A percentile compares a stretch with the other conserved stretches of the same genome.
Conservation (phyloP, 2,113 vertebrate species). For the Plecotus auritus region DNA sequence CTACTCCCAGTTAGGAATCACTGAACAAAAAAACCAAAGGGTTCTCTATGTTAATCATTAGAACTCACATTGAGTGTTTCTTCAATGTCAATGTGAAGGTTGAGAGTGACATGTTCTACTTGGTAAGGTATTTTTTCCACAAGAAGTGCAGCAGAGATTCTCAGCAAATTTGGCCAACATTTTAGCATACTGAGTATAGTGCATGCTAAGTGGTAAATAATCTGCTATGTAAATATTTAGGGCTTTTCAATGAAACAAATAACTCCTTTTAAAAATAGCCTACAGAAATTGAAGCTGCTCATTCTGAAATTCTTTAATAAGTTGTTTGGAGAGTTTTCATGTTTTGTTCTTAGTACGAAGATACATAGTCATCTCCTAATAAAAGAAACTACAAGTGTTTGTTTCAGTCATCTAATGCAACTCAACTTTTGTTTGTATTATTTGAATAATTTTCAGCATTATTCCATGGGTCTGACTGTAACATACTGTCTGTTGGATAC, state of each 20-base stretch:
- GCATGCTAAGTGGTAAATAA: not conserved
- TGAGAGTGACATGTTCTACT: not conserved
- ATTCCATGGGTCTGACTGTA: not conserved
- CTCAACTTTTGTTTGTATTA: not conserved
- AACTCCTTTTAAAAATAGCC: not conserved
- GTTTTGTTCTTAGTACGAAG: not conserved
- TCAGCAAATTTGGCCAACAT: not conserved
- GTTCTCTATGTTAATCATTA: not conserved
- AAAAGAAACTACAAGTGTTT: not conserved
- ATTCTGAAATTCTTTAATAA: constrained; percentile 14
- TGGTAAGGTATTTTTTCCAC: not conserved
- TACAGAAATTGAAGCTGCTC: not conserved
- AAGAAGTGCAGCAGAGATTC: not conserved
- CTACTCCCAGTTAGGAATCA: not conserved
- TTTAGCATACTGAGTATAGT: not conserved
- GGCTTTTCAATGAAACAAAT: not conserved
- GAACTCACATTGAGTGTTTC: not conserved
- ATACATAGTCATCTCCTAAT: not conserved
- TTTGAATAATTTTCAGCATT: not conserved
- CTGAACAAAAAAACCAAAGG: not conserved
- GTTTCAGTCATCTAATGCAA: not conserved
- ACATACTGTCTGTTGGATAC: not conserved
- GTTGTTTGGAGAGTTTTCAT: not conserved
- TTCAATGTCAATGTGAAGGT: not conserved
- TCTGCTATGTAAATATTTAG: not conserved